phyloP scores from a whole-genome alignment of 2,113 vertebrate species.

The Shinisaurus crocodilurus region DNA sequence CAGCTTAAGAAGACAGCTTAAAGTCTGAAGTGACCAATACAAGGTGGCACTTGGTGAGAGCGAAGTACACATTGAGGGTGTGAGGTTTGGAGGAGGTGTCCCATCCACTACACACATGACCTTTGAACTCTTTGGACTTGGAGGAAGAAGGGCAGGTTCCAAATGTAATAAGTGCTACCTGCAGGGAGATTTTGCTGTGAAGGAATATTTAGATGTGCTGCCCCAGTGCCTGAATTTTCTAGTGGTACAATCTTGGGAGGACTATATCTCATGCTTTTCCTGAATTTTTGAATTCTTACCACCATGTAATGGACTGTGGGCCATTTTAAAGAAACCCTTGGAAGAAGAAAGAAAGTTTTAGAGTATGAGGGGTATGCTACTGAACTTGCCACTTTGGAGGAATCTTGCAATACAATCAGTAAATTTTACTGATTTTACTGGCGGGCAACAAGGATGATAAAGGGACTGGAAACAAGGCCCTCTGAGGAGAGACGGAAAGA shows the following conservation, averaged over 20 bases:
- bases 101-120: no score
- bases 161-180: not conserved
- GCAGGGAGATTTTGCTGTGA: not conserved
- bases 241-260: not conserved
- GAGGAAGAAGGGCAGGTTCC: not conserved
- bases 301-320: not conserved
- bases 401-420: not conserved
- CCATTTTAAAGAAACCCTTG: not conserved
- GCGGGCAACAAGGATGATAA: no score
- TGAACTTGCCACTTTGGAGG: not conserved
- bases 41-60: no score
- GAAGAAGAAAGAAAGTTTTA: not conserved
- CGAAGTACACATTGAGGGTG: no score
- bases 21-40: no score
- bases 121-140: no score
- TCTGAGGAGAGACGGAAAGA: no score
- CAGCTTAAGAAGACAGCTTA: no score
- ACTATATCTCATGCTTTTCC: not conserved
- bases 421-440: no score
- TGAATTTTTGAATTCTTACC: not conserved
- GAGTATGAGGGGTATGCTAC: not conserved
- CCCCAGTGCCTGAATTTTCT: not conserved
- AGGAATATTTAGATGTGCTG: not conserved
- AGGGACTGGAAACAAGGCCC: no score
- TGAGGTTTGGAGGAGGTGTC: no score